Base-by-base conservation (phyloP, 2,113 vertebrate genomes). In the Epinephelus lanceolatus region DNA sequence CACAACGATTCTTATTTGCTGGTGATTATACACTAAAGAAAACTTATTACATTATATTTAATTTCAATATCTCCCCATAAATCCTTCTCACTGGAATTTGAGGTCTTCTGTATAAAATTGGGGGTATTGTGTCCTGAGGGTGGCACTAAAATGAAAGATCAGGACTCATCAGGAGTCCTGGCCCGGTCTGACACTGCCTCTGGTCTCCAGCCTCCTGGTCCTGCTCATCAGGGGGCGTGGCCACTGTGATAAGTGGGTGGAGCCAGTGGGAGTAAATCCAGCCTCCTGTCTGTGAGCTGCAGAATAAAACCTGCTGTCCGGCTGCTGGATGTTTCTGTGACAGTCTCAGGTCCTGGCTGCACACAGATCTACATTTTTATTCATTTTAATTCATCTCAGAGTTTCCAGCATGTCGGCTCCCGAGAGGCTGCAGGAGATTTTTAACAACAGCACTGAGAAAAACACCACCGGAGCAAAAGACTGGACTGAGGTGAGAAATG, bases 401-500 rank as follows among this genome's bases (percentile, higher is more conserved):
- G 1, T 42, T 33, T 7, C 0, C 71, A 83, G 2, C 45, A 86
- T 85, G 76, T 47, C 0, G 42, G 0, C 61, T 18, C 6, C 40
- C n/a, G 23, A 13, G 4, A 63, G 1, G 0, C 45, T 56, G 15
- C 27, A n/a, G 55, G 57, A 82, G 33, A 6, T 52, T n/a, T 63
- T 60, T 0, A 12, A 14, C 63, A 89, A 87, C 86, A 59, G 45
- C 30, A 30, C 80, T 0, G 57, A 81, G 62, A 72, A 30, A 0
- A 94, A 95, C 81, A 84, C 62, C 9, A 93, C 91, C 2, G 7
- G 8, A 10, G 53, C 86, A 3, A 60, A 78, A 21, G 91, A 95
- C 91, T 93, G 89, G 94, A 91, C 83, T 0, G 11, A 76, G 84
- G 94, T 95, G 56, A 92, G 69, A 17, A 33, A 11, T 27, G 7